phyloP scores from a whole-genome alignment of 35 echinoderm and acorn worm genomes.

The Anneissia japonica region DNA sequence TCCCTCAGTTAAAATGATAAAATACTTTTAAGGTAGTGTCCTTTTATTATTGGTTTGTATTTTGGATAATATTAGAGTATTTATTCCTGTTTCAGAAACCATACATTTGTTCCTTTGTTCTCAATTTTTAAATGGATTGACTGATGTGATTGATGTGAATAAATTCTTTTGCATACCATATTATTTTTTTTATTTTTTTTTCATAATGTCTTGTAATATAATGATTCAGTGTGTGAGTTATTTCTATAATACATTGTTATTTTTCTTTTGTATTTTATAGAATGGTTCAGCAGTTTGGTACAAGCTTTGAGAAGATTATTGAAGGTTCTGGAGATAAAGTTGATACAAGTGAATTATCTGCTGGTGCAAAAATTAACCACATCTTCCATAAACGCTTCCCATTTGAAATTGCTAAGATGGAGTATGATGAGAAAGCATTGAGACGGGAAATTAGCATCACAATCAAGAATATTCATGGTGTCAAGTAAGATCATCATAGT shows the following conservation, averaged over 20 bases:
- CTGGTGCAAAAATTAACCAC: constrained; percentile 6
- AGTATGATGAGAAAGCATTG: constrained; percentile 19
- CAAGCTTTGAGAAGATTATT: constrained; percentile 4
- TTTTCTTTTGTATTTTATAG: background rate
- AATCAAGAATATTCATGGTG: constrained; percentile 17
- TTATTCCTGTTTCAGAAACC: too few relatives aligned
- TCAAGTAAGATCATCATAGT: constrained; percentile 2
- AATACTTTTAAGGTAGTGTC: too few relatives aligned
- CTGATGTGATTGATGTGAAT: too few relatives aligned
- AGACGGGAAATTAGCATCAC: constrained; percentile 5
- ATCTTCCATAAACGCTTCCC: constrained; percentile 20
- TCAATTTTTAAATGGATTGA: too few relatives aligned
- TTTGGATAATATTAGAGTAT: too few relatives aligned
- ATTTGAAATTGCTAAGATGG: constrained; percentile 21
- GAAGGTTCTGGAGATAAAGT: constrained; percentile 12
- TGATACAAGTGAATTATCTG: constrained; percentile 5
- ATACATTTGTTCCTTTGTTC: too few relatives aligned
- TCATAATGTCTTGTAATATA: too few relatives aligned
- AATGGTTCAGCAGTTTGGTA: constrained; percentile 22
- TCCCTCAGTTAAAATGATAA: too few relatives aligned
- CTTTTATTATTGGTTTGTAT: too few relatives aligned
- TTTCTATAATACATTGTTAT: background rate
- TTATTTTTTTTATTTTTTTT: too few relatives aligned
- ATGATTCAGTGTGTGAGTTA: too few relatives aligned
- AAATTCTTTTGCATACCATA: too few relatives aligned